phyloP scores from a whole-genome alignment of 2,113 vertebrate genomes.

The Turnix velox region DNA sequence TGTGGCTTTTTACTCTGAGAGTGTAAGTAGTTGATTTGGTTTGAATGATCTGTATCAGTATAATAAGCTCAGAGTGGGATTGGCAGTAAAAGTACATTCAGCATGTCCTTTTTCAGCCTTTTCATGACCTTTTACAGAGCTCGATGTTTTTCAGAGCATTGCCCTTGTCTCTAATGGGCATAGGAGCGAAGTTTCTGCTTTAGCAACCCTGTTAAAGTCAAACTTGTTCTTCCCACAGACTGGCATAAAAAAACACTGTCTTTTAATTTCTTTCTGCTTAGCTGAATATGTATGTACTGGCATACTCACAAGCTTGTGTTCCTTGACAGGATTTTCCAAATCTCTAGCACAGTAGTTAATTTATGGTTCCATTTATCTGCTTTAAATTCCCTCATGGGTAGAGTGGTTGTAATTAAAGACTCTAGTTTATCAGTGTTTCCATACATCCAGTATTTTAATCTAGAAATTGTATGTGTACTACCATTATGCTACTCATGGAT shows the following conservation, averaged over 20 bases:
- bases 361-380: neutral
- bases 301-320: neutral
- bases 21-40: neutral
- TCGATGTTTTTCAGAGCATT: neutral
- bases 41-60: neutral
- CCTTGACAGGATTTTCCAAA: neutral
- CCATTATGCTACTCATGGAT: neutral
- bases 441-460: neutral
- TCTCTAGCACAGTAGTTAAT: neutral
- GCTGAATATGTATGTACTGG: neutral
- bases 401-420: neutral
- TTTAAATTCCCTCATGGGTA: neutral
- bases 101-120: neutral
- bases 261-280: neutral
- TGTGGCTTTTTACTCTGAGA: neutral
- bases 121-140: neutral
- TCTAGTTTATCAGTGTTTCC: neutral
- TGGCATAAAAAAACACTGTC: neutral
- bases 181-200: neutral
- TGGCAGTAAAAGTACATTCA: neutral
- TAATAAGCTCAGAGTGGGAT: neutral
- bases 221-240: neutral
- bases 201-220: neutral
- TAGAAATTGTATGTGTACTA: neutral
- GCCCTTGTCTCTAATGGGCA: neutral